phyloP scores from a whole-genome alignment of 2,888 invertebrate species.

The Chymomyza caudatula region DNA sequence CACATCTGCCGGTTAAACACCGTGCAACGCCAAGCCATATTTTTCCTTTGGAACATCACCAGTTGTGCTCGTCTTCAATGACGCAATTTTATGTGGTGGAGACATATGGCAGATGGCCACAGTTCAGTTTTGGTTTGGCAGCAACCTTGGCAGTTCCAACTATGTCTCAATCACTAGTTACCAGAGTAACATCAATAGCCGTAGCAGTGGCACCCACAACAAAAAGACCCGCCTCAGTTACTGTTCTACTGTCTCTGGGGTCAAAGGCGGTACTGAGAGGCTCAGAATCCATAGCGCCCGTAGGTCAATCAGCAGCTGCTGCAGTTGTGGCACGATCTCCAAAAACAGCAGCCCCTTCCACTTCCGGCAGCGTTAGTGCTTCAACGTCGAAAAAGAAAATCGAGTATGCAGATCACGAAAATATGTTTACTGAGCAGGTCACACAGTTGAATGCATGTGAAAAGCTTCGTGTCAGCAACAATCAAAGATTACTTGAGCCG shows the following conservation, averaged over 20 bases:
- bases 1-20: conserved; percentile 27
- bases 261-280: conserved; percentile 40
- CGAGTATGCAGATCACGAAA: conserved; percentile 95
- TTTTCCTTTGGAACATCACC: conserved; percentile 41
- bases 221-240: conserved; percentile 19
- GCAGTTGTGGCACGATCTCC: conserved; percentile 30
- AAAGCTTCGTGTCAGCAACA: conserved; percentile 90
- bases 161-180: conserved; percentile 23
- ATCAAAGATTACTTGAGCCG: conserved; percentile 91
- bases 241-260: conserved; percentile 38
- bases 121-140: conserved; percentile 48
- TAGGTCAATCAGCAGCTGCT: conserved; percentile 25
- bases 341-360: conserved; percentile 17
- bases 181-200: conserved; percentile 15
- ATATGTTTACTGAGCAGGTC: conserved; percentile 94
- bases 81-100: conserved; percentile 61
- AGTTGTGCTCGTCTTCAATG: conserved; percentile 15
- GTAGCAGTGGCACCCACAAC: conserved; percentile 28
- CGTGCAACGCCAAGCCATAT: conserved; percentile 49
- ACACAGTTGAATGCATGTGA: conserved; percentile 98
- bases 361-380: conserved; percentile 37
- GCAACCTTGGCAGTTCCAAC: conserved; percentile 14
- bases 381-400: conserved; percentile 77
- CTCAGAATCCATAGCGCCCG: conserved; percentile 10
- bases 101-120: conserved; percentile 62